Percentiles rank a stretch among this genome's conserved stretches.
Evolutionary conservation across 1,140 invertebrate species (phyloP).

Genomic region (Popillia japonica): DNA sequence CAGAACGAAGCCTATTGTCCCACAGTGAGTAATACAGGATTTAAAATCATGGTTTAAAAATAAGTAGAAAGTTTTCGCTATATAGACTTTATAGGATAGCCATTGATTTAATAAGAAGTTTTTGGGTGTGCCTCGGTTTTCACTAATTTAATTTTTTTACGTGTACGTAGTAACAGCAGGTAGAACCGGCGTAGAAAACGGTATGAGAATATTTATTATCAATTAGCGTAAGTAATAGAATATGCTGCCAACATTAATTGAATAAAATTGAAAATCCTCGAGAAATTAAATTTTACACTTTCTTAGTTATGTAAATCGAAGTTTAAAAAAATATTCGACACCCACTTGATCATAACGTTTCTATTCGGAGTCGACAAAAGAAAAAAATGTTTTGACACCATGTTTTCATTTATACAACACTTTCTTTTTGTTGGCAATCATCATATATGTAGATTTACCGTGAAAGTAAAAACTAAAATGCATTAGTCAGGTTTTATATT

Average conservation of each 20-base stretch:
- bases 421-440: neutral
- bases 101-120: neutral
- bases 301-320: neutral
- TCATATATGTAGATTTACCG: neutral
- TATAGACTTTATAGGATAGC: too few relatives aligned
- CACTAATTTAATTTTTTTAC: neutral
- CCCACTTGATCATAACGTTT: neutral
- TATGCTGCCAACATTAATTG: too few relatives aligned
- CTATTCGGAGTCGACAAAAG: neutral
- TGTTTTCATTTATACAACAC: neutral
- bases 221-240: neutral
- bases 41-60: neutral
- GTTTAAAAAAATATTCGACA: neutral
- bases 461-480: conserved; percentile 11
- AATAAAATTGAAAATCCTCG: neutral
- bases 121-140: conserved; percentile 3
- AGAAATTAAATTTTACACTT: conserved; percentile 8
- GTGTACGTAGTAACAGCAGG: neutral
- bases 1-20: neutral
- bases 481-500: neutral
- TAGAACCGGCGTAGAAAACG: too few relatives aligned
- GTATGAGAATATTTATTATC: neutral
- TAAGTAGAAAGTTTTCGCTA: neutral
- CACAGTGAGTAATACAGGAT: neutral
- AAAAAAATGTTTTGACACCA: neutral